phyloP scores from a whole-genome alignment of 2,113 vertebrate genomes.

The Uria lomvia region DNA sequence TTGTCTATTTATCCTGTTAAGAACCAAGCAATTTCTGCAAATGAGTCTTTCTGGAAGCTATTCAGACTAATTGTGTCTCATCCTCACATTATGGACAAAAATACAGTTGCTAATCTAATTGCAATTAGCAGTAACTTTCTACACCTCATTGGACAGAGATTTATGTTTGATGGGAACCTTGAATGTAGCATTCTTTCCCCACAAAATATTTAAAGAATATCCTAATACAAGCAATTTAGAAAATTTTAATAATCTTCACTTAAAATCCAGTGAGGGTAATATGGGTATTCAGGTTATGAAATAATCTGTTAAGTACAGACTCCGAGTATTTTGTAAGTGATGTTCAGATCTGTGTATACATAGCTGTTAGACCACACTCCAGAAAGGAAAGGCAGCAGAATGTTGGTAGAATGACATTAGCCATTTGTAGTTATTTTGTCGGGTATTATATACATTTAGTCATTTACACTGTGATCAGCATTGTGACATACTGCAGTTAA shows the following conservation, averaged over 20 bases:
- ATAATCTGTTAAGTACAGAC: neutral
- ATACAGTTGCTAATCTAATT: conserved; percentile 49
- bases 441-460: neutral
- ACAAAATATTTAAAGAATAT: conserved; percentile 41
- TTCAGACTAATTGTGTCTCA: conserved; percentile 23
- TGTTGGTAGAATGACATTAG: neutral
- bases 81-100: conserved; percentile 16
- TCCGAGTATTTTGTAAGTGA: neutral
- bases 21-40: conserved; percentile 32
- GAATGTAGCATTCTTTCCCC: conserved; percentile 7
- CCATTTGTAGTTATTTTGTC: neutral
- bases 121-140: conserved; percentile 66
- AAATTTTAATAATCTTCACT: neutral
- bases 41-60: conserved; percentile 13
- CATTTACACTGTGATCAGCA: neutral
- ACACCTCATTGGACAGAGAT: conserved; percentile 34
- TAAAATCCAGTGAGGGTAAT: neutral
- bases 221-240: neutral
- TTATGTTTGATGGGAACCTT: conserved; percentile 47
- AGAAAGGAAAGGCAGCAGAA: neutral
- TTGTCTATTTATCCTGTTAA: neutral
- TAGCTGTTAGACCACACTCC: neutral
- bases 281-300: neutral
- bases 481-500: neutral
- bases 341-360: neutral